Percentiles rank a stretch among this genome's conserved stretches.
phyloP scores from a whole-genome alignment of 2,797 vertebrate genomes.

The Myotis daubentonii region DNA sequence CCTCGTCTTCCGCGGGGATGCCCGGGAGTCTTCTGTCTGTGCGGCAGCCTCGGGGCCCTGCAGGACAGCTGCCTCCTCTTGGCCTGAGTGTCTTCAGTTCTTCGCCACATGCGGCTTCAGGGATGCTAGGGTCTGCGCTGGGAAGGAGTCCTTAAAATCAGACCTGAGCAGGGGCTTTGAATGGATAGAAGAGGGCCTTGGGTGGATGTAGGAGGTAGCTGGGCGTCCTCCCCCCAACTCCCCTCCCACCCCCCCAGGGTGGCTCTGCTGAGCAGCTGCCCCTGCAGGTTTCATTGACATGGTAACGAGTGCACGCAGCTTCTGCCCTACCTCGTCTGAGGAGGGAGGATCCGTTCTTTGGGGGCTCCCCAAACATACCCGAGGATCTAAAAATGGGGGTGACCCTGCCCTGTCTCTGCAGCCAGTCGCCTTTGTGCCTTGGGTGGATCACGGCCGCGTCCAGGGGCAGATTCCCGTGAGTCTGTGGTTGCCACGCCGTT shows the following conservation, averaged over 20 bases:
- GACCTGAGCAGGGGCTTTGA: not conserved
- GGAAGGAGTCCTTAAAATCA: not conserved
- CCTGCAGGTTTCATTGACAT: constrained; percentile 47
- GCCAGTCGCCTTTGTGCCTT: not conserved
- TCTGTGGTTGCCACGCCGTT: not conserved
- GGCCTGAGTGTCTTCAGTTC: not conserved
- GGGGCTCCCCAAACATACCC: not conserved
- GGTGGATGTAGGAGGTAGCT: not conserved
- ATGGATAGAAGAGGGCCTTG: not conserved
- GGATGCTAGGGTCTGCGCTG: not conserved
- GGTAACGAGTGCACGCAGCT: not conserved
- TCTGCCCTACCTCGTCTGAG: not conserved
- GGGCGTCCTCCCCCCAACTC: not conserved
- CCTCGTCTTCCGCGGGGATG: not conserved
- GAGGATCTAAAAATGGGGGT: not conserved
- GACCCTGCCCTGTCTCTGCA: not conserved
- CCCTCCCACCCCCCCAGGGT: not conserved
- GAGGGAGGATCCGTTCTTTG: not conserved
- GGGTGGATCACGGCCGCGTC: not conserved
- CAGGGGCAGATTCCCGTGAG: not conserved
- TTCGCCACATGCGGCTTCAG: not conserved
- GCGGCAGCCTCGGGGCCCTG: not conserved
- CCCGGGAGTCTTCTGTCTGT: not conserved
- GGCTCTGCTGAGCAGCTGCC: constrained; percentile 20
- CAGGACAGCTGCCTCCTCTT: not conserved